Conservation (phyloP, 1,140 invertebrate species). For the Piezodorus guildinii region DNA sequence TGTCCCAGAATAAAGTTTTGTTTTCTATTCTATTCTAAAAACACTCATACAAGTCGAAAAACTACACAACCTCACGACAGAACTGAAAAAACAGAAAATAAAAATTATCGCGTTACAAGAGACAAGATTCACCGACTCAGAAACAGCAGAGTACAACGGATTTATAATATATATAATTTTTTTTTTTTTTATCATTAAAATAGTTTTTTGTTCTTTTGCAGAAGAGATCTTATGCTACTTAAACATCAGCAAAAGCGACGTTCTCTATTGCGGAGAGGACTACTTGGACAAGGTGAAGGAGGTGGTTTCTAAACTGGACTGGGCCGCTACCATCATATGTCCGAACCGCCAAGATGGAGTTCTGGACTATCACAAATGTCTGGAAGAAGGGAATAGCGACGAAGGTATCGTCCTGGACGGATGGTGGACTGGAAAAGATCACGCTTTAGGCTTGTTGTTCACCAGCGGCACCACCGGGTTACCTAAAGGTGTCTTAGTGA, state of each 20-base stretch:
- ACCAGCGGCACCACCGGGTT: slow-evolving; percentile 33
- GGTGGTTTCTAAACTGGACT: background rate
- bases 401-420: background rate
- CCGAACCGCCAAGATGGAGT: background rate
- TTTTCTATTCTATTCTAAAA: no score
- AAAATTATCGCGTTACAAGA: no score
- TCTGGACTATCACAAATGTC: background rate
- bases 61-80: no score
- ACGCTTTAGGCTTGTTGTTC: background rate
- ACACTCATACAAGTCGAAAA: no score
- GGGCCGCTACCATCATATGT: background rate
- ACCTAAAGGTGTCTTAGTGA: slow-evolving; percentile 31
- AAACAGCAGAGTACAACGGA: no score
- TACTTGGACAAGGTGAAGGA: background rate
- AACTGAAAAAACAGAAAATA: no score
- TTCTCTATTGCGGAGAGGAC: background rate
- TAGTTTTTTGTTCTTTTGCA: background rate
- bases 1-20: no score
- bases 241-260: background rate
- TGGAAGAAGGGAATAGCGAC: background rate
- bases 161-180: no score
- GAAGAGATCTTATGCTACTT: background rate
- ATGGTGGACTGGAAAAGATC: background rate
- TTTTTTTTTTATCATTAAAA: background rate
- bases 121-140: no score